Conservation (phyloP, 2,888 invertebrate species). For the Dascillus cervinus region DNA sequence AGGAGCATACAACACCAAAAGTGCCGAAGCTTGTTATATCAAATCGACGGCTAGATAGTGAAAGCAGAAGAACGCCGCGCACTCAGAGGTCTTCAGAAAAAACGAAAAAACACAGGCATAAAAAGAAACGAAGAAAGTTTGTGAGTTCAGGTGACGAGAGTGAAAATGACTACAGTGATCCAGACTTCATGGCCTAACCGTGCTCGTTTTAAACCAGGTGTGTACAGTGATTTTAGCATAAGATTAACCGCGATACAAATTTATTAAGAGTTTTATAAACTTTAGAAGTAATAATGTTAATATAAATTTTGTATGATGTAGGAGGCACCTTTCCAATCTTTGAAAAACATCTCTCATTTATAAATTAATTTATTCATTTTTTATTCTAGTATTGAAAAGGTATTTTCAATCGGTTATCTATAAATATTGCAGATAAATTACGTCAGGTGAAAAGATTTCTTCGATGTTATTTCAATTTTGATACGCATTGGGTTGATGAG, state of each 20-base stretch:
- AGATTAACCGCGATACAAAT: constrained; percentile 19
- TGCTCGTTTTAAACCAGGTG: constrained; percentile 22
- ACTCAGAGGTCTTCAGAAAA: constrained; percentile 40
- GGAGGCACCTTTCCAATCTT: constrained; percentile 10
- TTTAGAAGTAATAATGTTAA: constrained; percentile 7
- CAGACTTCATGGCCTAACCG: constrained; percentile 42
- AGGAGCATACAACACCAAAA: constrained; percentile 41
- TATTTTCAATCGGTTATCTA: background rate
- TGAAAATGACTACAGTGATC: constrained; percentile 60
- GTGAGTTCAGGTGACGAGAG: constrained; percentile 53
- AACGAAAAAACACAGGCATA: constrained; percentile 44
- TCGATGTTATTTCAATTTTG: background rate
- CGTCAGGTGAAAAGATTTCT: background rate
- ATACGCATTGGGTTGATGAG: no score
- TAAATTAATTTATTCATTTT: background rate
- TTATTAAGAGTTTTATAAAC: constrained; percentile 25
- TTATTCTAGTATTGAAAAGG: background rate
- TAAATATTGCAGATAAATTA: background rate
- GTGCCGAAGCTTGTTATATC: constrained; percentile 48
- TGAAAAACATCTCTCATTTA: constrained; percentile 1
- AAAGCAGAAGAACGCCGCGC: constrained; percentile 37
- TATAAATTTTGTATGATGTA: constrained; percentile 20
- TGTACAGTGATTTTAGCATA: constrained; percentile 33
- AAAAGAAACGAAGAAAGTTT: constrained; percentile 50
- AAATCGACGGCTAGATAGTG: constrained; percentile 39